phyloP scores from a whole-genome alignment of 2,888 invertebrate genomes.

The Plebejus argus region DNA sequence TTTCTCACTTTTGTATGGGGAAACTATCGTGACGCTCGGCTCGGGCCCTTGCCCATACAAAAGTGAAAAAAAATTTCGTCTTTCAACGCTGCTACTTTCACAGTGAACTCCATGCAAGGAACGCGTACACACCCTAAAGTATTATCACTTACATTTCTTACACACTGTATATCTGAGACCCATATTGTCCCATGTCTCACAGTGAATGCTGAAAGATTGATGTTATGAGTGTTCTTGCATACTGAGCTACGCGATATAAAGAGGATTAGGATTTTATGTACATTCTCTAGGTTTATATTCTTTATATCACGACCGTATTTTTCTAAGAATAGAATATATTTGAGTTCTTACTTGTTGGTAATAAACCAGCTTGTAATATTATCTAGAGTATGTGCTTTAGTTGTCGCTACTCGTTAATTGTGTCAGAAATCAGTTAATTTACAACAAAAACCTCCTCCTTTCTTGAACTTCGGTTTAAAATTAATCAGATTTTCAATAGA shows the following conservation, averaged over 20 bases:
- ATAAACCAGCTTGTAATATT: neutral
- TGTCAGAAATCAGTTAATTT: no score
- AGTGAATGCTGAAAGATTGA: slow-evolving; percentile 17
- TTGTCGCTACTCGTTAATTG: no score
- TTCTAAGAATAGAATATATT: slow-evolving; percentile 1
- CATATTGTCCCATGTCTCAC: neutral
- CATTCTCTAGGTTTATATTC: neutral
- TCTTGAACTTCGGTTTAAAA: neutral
- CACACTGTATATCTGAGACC: neutral
- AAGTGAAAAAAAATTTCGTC: no score
- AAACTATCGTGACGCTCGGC: no score
- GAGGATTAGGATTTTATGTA: slow-evolving; percentile 15
- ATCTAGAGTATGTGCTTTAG: neutral
- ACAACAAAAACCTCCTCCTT: neutral
- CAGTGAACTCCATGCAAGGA: no score
- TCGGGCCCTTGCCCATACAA: no score
- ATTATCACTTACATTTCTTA: no score
- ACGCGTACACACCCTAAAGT: no score
- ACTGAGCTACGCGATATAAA: slow-evolving; percentile 24
- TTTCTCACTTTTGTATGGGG: no score
- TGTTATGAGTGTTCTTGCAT: neutral
- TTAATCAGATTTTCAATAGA: neutral
- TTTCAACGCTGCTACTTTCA: no score
- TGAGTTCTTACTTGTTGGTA: neutral
- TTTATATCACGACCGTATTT: slow-evolving; percentile 5